A percentile compares a stretch with the other conserved stretches of the same genome.
Evolutionary conservation across 2,797 vertebrate genomes (phyloP).

Genomic region (Alosa sapidissima): DNA sequence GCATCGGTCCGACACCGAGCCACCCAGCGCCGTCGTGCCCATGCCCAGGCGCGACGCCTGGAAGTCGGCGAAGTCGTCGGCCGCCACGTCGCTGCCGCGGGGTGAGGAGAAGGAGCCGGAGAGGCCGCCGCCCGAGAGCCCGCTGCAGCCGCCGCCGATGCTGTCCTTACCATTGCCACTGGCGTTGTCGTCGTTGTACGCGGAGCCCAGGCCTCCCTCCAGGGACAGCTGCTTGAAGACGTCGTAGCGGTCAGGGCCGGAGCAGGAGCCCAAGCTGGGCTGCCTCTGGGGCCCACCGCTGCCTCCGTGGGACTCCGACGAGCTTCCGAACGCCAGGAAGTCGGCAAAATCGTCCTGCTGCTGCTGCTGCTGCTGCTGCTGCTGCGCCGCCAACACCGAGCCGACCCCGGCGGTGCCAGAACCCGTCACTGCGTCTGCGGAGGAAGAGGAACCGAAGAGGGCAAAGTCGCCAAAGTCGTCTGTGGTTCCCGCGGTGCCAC

Average conservation of each 20-base stretch:
- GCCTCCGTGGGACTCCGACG: constrained; percentile 67
- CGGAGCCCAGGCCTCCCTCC: constrained; percentile 73
- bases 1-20: constrained; percentile 75
- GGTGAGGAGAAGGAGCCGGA: constrained; percentile 51
- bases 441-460: constrained; percentile 79
- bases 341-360: constrained; percentile 95
- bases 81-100: constrained; percentile 65
- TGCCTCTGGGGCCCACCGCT: constrained; percentile 27
- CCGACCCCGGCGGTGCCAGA: background rate
- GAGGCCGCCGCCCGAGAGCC: constrained; percentile 69
- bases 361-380: constrained; percentile 53
- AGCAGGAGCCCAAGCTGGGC: constrained; percentile 61
- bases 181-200: constrained; percentile 63
- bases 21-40: constrained; percentile 60
- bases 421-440: constrained; percentile 57
- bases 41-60: constrained; percentile 87
- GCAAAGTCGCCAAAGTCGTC: constrained; percentile 95
- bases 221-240: constrained; percentile 92
- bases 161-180: constrained; percentile 70
- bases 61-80: constrained; percentile 94
- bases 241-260: constrained; percentile 82
- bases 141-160: constrained; percentile 84
- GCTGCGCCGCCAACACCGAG: constrained; percentile 62
- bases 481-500: constrained; percentile 62
- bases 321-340: constrained; percentile 92